phyloP scores from a whole-genome alignment of 2,113 vertebrate genomes.

The Cheirogaleus medius region DNA sequence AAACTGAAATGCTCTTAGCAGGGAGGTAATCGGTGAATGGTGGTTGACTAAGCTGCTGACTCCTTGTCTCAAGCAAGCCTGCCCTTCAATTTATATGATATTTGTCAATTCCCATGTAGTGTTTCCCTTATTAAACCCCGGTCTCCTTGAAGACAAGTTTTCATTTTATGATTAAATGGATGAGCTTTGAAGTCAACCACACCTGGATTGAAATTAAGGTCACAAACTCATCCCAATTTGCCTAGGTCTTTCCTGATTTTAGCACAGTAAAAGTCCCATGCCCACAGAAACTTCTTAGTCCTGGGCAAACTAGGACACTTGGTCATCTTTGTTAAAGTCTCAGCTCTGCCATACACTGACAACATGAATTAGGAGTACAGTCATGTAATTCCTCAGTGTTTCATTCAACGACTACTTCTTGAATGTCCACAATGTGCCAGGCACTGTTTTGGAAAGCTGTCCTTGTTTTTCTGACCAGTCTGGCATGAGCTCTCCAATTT shows the following conservation, averaged over 20 bases:
- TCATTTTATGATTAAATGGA: background rate
- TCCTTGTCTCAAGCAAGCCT: background rate
- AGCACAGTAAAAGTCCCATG: background rate
- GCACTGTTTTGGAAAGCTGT: background rate
- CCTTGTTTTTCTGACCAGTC: slow-evolving; percentile 35
- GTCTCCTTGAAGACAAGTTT: background rate
- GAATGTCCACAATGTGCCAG: background rate
- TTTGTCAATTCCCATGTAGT: background rate
- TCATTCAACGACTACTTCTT: slow-evolving; percentile 17
- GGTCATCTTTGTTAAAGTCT: background rate
- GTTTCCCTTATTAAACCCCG: background rate
- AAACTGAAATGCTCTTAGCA: background rate
- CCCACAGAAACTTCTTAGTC: background rate
- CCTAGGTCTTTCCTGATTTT: background rate
- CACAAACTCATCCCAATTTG: background rate
- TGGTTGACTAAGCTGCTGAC: background rate
- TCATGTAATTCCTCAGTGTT: background rate
- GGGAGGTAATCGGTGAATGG: background rate
- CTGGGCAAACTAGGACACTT: background rate
- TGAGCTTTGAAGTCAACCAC: background rate
- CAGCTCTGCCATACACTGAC: background rate
- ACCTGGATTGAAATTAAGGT: background rate
- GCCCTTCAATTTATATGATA: background rate
- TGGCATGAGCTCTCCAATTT: slow-evolving; percentile 25
- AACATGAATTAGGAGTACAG: background rate